Evolutionary conservation across 1,140 invertebrate species (phyloP).

Genomic region (Zophobas morio): DNA sequence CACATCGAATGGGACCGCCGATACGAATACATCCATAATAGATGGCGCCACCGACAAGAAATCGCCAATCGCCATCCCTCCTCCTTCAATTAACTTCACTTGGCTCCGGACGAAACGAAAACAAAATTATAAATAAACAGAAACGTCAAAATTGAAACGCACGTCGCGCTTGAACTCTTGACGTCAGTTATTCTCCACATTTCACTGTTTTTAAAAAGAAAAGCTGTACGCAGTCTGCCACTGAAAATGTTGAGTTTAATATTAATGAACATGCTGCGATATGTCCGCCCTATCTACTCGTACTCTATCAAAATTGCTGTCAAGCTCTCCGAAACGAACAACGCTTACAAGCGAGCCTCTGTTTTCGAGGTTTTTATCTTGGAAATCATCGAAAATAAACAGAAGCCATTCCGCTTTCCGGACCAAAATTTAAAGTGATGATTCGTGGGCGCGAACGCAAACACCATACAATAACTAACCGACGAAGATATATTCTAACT

Average conservation of each 20-base stretch:
- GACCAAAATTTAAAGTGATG: background rate
- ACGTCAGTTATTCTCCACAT: no score
- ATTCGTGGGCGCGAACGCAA: background rate
- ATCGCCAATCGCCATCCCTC: background rate
- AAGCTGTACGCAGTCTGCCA: background rate
- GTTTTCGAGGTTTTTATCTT: background rate
- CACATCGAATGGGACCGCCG: conserved; percentile 3
- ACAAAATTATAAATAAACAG: conserved; percentile 15
- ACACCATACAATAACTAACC: no score
- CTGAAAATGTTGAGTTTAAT: background rate
- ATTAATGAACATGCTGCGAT: background rate
- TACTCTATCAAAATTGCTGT: background rate
- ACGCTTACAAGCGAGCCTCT: background rate
- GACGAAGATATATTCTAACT: no score
- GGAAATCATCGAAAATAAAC: background rate
- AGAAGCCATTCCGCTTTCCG: background rate
- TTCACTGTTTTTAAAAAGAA: no score
- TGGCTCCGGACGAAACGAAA: conserved; percentile 19
- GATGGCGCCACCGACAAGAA: conserved; percentile 1
- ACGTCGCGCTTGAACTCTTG: background rate
- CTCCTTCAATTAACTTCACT: conserved; percentile 15
- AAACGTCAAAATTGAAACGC: conserved; percentile 9
- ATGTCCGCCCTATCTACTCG: background rate
- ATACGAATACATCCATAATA: conserved; percentile 26
- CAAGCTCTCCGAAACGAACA: background rate